Evolutionary conservation across 2,888 invertebrate genomes (phyloP).

Genomic region (Platycnemis pennipes): DNA sequence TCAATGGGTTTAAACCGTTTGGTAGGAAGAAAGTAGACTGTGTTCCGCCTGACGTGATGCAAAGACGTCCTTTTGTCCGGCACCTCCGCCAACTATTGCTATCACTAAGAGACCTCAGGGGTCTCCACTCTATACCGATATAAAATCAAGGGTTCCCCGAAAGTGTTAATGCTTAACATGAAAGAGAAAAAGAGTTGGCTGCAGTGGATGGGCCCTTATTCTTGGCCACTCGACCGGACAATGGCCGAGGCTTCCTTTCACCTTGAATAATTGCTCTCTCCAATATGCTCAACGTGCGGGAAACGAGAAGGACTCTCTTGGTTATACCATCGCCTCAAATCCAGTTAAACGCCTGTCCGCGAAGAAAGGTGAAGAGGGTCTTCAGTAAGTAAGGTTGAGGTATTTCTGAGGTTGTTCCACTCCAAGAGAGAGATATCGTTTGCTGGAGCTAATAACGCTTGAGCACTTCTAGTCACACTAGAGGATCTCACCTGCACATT

Average conservation of each 20-base stretch:
- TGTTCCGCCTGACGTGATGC: background rate
- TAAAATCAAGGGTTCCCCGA: conserved; percentile 30
- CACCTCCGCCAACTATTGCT: background rate
- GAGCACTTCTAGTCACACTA: background rate
- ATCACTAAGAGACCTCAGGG: background rate
- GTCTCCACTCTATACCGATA: background rate
- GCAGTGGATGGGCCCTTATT: background rate
- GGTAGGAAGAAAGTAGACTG: background rate
- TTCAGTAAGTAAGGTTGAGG: background rate
- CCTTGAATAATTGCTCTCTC: conserved; percentile 62
- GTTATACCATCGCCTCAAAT: background rate
- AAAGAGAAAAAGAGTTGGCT: conserved; percentile 24
- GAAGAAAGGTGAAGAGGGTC: background rate
- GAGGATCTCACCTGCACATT: background rate
- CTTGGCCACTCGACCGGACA: conserved; percentile 54
- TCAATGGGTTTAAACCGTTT: background rate
- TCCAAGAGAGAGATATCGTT: background rate
- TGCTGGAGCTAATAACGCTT: background rate
- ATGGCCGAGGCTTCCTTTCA: background rate
- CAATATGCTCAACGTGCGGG: background rate
- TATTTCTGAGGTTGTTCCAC: background rate
- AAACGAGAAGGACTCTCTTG: background rate
- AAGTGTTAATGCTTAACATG: conserved; percentile 35
- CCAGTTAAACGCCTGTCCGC: background rate
- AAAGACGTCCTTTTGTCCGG: background rate